phyloP scores from a whole-genome alignment of 2,888 invertebrate species.

The Microchrysa polita region DNA sequence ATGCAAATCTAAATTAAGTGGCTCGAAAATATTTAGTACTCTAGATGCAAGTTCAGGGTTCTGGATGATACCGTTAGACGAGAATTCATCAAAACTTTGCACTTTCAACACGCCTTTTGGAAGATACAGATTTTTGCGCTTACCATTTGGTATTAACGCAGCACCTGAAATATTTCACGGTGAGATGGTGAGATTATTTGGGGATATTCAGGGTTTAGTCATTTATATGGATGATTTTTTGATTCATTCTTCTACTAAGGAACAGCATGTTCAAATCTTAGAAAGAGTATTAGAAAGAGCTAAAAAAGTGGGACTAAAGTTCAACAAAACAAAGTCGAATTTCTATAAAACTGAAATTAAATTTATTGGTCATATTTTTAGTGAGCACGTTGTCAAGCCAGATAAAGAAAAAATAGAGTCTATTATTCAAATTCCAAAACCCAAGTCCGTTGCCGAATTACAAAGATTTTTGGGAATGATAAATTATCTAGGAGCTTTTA shows the following conservation, averaged over 20 bases:
- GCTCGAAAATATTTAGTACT: slow-evolving; percentile 42
- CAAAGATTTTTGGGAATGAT: too few species aligned
- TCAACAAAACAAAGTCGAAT: neutral
- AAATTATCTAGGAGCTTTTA: neutral
- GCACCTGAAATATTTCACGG: slow-evolving; percentile 49
- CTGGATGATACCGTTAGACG: slow-evolving; percentile 52
- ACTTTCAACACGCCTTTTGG: slow-evolving; percentile 53
- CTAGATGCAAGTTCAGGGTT: slow-evolving; percentile 50
- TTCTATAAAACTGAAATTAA: neutral
- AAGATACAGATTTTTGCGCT: slow-evolving; percentile 49
- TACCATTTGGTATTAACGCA: slow-evolving; percentile 50
- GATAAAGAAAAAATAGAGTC: too few species aligned
- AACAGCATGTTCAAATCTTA: neutral
- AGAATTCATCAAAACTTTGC: slow-evolving; percentile 52
- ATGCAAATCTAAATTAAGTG: slow-evolving; percentile 44
- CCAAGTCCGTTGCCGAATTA: too few species aligned
- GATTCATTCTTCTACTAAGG: neutral
- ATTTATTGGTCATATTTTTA: neutral
- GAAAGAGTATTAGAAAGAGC: neutral
- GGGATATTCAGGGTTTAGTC: neutral
- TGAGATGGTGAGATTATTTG: slow-evolving; percentile 46
- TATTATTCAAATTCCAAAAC: too few species aligned
- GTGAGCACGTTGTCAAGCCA: too few species aligned
- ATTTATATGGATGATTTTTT: neutral
- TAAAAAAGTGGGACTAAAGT: neutral